Conservation (phyloP, 2,888 invertebrate species). For the Lasioglossum zephyrum region DNA sequence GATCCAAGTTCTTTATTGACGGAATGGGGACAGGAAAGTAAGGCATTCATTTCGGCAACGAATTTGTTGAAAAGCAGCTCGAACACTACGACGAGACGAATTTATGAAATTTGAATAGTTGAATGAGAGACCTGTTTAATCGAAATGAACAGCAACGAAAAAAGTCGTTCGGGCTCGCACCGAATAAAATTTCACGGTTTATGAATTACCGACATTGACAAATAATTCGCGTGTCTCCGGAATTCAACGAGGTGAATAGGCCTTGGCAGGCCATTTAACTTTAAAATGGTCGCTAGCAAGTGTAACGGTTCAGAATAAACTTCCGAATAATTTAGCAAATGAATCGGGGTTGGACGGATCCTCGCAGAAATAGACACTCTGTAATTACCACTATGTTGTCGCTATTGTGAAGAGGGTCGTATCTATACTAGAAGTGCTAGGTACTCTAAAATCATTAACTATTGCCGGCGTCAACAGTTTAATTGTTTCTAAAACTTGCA, state of each 20-base stretch:
- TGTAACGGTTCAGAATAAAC: background rate
- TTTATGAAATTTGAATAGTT: background rate
- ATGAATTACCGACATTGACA: conserved; percentile 1
- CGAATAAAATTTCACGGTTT: background rate
- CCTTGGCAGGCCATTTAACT: background rate
- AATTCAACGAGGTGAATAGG: conserved; percentile 28
- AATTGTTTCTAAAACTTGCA: background rate
- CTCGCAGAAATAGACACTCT: background rate
- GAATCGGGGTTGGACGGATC: background rate
- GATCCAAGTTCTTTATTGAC: background rate
- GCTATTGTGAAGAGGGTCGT: background rate
- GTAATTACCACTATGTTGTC: background rate
- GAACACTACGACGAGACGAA: background rate
- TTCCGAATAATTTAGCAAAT: conserved; percentile 15
- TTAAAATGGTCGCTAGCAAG: background rate
- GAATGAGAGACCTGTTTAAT: background rate
- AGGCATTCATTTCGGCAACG: background rate
- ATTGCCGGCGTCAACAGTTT: background rate
- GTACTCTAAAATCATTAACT: background rate
- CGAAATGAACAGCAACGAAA: background rate
- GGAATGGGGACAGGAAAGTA: background rate
- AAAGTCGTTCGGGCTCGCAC: background rate
- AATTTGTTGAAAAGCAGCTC: background rate
- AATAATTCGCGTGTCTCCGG: background rate
- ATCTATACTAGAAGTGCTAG: background rate